Evolutionary conservation across 2,797 vertebrate genomes (phyloP), one percentile per base, ranked within the genome.

Genomic region (Caiman crocodilus): DNA sequence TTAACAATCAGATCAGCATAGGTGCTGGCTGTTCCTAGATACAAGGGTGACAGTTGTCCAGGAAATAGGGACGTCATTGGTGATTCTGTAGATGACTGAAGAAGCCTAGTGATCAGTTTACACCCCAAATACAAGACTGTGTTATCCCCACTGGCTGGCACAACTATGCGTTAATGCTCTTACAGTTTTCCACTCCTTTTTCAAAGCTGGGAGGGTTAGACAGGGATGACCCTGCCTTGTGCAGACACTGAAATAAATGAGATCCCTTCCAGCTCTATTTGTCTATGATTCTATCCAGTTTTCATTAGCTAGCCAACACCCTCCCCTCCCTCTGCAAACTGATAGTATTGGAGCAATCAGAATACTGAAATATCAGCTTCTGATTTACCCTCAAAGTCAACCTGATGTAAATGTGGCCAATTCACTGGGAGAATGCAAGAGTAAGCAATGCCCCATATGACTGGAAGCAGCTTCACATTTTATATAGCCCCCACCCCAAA

Each of bases 301-400:
- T 14, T 73, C 25, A 26, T 5, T 35, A 71, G 18, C 32, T 50
- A 71, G 13, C 69, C 65, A 32, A 28, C 59, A 13, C 57, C 59
- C 79, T 7, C 58, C 65, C 90, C 69, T 83, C 90, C 82, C 79
- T 4, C 0, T 0, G 88, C 92, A 35, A 81, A 13, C 67, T 2
- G 57, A 20, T 0, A 1, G 88, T 32, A 55, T 82, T 78, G 35
- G 87, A 60, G 93, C 90, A 76, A 90, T 73, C 57, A 82, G 63
- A 20, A 77, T 75, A 81, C 88, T 89, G 94, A 82, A 95, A 93
- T 80, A 67, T 85, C 32, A 1, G 84, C 82, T 94, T 89, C 42
- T 83, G 94, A 69, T 14, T 73, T 11, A 32, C 79, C 64, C 93
- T 82, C 76, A 81, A 90, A 59, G 60, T 82, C 73, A 96, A 67